Evolutionary conservation across 2,797 vertebrate species (phyloP).

Genomic region (Streptopelia turtur): DNA sequence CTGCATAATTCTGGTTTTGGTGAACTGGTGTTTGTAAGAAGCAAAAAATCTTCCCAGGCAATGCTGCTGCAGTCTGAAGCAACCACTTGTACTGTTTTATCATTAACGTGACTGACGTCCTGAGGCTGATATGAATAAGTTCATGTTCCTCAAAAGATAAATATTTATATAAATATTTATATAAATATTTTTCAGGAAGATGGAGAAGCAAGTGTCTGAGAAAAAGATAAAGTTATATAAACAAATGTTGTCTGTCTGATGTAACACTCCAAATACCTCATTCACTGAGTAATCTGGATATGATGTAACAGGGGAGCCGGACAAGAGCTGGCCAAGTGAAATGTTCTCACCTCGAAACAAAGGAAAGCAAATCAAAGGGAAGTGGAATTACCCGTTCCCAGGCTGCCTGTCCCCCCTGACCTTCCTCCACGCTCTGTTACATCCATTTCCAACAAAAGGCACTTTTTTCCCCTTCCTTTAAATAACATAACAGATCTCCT

Average conservation of each 20-base stretch:
- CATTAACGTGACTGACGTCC: background rate
- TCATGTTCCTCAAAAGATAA: background rate
- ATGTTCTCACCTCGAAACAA: conserved; percentile 43
- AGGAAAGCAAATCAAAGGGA: background rate
- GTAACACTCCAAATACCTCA: background rate
- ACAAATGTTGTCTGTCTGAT: background rate
- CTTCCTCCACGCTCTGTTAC: background rate
- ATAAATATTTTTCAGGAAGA: background rate
- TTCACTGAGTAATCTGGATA: conserved; percentile 16
- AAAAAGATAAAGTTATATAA: background rate
- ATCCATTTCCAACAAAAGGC: background rate
- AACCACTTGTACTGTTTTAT: background rate
- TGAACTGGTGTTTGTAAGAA: background rate
- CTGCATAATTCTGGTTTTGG: background rate
- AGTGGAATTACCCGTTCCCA: conserved; percentile 21
- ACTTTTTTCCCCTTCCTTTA: background rate
- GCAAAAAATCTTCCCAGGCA: background rate
- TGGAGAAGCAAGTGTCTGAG: background rate
- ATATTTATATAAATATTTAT: background rate
- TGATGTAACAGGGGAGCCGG: background rate
- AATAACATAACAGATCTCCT: background rate
- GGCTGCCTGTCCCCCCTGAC: background rate
- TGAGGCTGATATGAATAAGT: background rate
- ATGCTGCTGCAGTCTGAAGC: background rate
- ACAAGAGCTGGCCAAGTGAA: background rate